Evolutionary conservation across 1,140 invertebrate species (phyloP).

Genomic region (Magallana gigas): DNA sequence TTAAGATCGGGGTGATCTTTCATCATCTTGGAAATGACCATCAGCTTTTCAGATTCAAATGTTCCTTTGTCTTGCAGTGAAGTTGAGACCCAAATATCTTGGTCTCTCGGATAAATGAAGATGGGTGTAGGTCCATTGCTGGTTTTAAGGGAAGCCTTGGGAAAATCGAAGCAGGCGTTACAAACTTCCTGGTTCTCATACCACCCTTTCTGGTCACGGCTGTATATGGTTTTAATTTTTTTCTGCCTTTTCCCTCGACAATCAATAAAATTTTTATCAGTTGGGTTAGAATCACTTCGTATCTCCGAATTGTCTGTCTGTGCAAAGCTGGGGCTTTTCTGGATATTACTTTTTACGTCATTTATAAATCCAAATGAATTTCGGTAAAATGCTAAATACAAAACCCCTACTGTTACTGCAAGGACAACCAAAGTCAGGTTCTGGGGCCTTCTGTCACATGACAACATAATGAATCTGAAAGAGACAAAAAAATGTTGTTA

Average conservation of each 20-base stretch:
- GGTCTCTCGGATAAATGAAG: constrained; percentile 29
- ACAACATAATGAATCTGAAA: no score
- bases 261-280: neutral
- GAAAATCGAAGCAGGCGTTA: constrained; percentile 23
- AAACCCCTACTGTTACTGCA: no score
- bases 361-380: no score
- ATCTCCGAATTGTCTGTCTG: neutral
- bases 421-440: no score
- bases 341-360: no score
- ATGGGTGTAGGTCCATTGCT: constrained; percentile 45
- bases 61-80: constrained; percentile 7
- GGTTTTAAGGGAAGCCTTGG: constrained; percentile 40
- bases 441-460: no score
- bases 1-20: constrained; percentile 38
- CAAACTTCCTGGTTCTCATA: constrained; percentile 29
- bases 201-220: constrained; percentile 16
- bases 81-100: constrained; percentile 48
- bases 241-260: neutral
- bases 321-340: neutral
- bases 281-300: no score
- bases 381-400: no score
- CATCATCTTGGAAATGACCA: constrained; percentile 20
- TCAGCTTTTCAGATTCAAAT: constrained; percentile 46
- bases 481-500: no score
- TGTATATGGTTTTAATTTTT: constrained; percentile 12